A percentile compares a stretch with the other conserved stretches of the same genome.
These are phyloP conservation scores for Stenoptilia bipunctidactyla DNA, from an alignment of 2,888 invertebrate species.

Conservation along the genomic window DNA sequence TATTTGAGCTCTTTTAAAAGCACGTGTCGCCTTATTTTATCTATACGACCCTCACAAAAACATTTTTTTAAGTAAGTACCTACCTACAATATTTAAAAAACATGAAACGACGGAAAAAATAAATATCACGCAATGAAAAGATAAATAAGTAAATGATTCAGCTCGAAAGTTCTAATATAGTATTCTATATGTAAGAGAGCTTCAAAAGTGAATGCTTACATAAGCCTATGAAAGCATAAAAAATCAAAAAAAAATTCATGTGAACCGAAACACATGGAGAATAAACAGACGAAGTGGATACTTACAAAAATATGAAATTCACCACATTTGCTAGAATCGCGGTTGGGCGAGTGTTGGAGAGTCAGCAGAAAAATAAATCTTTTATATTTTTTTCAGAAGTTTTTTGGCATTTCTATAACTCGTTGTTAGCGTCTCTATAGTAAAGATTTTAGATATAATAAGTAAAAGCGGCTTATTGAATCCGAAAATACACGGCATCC, in stretches of 20 bases:
- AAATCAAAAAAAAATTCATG: constrained; percentile 64
- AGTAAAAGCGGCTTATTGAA: too few species aligned
- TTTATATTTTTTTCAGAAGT: too few species aligned
- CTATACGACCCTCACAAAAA: too few species aligned
- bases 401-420: too few species aligned
- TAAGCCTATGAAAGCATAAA: constrained; percentile 68
- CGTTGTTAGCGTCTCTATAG: too few species aligned
- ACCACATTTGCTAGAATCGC: constrained; percentile 59
- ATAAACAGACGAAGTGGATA: constrained; percentile 69
- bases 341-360: constrained; percentile 34
- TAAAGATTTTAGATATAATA: too few species aligned
- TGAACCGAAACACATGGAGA: constrained; percentile 69
- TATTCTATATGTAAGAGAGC: constrained; percentile 52
- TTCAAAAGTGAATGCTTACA: constrained; percentile 42
- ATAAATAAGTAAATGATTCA: constrained; percentile 37
- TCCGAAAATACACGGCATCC: too few species aligned
- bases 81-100: neutral
- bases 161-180: constrained; percentile 50
- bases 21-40: too few species aligned
- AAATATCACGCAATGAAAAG: constrained; percentile 3
- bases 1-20: too few species aligned
- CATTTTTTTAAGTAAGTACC: too few species aligned
- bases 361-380: constrained; percentile 25
- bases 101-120: neutral
- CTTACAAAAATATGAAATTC: constrained; percentile 73